These are phyloP conservation scores for Cosmia trapezina DNA, from an alignment of 2,888 invertebrate genomes.

Conservation along the genomic window DNA sequence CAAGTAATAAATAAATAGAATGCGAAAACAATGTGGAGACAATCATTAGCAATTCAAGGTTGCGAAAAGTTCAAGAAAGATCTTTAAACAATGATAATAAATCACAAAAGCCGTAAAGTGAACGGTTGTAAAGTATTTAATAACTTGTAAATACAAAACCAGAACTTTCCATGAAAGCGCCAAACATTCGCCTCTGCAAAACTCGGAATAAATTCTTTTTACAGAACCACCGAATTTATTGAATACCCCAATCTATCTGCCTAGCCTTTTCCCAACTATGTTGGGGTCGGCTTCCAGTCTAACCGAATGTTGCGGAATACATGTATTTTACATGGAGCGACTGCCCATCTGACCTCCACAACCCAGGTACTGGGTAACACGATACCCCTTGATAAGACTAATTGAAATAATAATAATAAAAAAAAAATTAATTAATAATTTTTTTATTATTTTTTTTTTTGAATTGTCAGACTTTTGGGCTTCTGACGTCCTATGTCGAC, in stretches of 20 bases:
- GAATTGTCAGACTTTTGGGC: no score
- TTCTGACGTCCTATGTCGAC: no score
- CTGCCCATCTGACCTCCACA: no score
- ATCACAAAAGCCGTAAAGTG: not conserved
- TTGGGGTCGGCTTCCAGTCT: no score
- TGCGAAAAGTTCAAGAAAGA: not conserved
- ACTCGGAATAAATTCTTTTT: constrained; percentile 15
- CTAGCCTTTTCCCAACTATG: no score
- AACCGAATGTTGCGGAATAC: no score
- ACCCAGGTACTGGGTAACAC: no score
- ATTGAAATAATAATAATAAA: no score
- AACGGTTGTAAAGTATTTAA: not conserved
- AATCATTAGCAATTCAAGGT: not conserved
- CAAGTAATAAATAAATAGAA: not conserved
- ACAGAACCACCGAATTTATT: constrained; percentile 33
- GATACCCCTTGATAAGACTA: no score
- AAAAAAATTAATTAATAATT: no score
- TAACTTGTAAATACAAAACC: not conserved
- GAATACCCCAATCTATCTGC: constrained; percentile 6
- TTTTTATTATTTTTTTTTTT: no score
- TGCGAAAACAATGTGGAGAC: not conserved
- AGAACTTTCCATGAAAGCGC: not conserved
- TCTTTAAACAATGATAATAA: not conserved
- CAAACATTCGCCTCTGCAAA: not conserved
- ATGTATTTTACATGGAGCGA: no score